Evolutionary conservation across 1,140 invertebrate species (phyloP).

Genomic region (Thaumatotibia leucotreta): DNA sequence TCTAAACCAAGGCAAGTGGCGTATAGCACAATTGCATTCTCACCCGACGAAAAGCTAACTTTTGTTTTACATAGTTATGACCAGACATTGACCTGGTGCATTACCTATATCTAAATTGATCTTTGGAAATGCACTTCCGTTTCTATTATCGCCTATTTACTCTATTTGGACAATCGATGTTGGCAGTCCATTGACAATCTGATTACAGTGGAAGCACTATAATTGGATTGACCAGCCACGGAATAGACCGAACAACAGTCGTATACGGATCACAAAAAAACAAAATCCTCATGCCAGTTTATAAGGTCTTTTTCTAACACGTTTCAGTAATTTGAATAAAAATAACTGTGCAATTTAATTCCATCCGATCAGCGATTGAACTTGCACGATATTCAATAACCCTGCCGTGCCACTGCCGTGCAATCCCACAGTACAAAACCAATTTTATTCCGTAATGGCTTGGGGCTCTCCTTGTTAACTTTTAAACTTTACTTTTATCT

Average conservation of each 20-base stretch:
- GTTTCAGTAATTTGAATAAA: not conserved
- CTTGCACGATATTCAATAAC: slow-evolving; percentile 21
- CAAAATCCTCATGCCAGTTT: not conserved
- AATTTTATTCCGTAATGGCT: slow-evolving; percentile 24
- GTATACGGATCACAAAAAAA: not conserved
- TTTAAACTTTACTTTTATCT: slow-evolving; percentile 11
- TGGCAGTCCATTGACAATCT: too few relatives aligned
- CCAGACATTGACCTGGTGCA: not conserved
- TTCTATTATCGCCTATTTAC: slow-evolving; percentile 19
- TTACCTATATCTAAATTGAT: not conserved
- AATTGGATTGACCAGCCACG: slow-evolving; percentile 33
- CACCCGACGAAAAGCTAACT: too few relatives aligned
- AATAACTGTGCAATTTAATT: slow-evolving; percentile 14
- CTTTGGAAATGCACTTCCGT: slow-evolving; percentile 24
- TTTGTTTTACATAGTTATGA: too few relatives aligned
- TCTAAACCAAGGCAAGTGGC: too few relatives aligned
- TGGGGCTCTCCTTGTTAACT: slow-evolving; percentile 16
- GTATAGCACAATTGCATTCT: too few relatives aligned
- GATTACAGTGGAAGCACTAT: slow-evolving; percentile 34
- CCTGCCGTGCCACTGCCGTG: not conserved
- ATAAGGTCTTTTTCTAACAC: not conserved
- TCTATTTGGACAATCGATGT: slow-evolving; percentile 27
- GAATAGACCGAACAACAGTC: not conserved
- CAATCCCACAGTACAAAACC: slow-evolving; percentile 20
- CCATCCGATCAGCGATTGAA: slow-evolving; percentile 16